These are phyloP conservation scores for Myathropa florea DNA, from an alignment of 2,888 invertebrate species.

Conservation along the genomic window DNA sequence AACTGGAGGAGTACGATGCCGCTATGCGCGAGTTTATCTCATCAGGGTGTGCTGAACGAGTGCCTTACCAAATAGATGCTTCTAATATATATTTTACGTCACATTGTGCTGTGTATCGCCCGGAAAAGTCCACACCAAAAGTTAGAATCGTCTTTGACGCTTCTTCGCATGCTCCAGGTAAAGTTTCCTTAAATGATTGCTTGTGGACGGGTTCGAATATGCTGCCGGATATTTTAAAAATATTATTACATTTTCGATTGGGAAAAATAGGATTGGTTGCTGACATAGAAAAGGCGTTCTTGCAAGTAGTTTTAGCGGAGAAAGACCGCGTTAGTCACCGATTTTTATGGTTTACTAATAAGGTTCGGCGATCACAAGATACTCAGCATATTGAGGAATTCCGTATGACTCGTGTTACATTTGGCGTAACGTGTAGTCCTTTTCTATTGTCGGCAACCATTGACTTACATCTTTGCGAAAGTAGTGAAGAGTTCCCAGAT, in stretches of 20 bases:
- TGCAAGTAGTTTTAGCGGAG: not conserved
- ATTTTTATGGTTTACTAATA: not conserved
- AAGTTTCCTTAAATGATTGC: not conserved
- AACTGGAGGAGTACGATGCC: not conserved
- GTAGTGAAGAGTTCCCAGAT: no score
- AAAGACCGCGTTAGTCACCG: not conserved
- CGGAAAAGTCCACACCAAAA: not conserved
- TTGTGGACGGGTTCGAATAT: slow-evolving; percentile 1
- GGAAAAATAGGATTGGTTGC: not conserved
- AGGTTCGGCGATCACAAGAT: no score
- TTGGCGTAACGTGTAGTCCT: not conserved
- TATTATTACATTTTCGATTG: not conserved
- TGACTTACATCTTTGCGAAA: no score
- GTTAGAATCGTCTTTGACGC: slow-evolving; percentile 3
- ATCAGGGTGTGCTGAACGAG: not conserved
- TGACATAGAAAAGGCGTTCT: no score
- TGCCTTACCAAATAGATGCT: not conserved
- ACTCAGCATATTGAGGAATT: no score
- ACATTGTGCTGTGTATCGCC: not conserved
- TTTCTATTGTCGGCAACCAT: not conserved
- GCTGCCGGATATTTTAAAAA: not conserved
- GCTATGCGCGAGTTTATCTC: slow-evolving; percentile 5
- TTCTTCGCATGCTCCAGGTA: not conserved
- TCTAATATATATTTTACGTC: not conserved
- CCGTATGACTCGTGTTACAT: no score